Conservation (phyloP, 2,797 vertebrate genomes). For the Neosalanx taihuensis region DNA sequence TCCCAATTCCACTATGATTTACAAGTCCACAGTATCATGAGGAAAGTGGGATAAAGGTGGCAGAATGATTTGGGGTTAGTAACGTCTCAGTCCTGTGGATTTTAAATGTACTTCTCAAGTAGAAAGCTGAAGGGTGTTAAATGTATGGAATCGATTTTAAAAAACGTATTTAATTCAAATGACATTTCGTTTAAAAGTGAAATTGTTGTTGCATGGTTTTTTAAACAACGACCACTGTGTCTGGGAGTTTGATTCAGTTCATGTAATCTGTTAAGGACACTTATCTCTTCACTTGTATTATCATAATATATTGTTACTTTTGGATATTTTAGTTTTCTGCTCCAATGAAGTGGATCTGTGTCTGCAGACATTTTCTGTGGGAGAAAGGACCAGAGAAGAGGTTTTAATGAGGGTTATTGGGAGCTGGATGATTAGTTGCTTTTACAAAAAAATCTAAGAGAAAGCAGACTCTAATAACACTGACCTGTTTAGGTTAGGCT, state of each 20-base stretch:
- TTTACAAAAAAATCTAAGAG: constrained; percentile 15
- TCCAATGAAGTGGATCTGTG: background rate
- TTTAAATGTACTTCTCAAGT: background rate
- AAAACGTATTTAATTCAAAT: too few relatives aligned
- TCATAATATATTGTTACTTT: background rate
- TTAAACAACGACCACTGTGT: background rate
- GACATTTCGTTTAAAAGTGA: too few relatives aligned
- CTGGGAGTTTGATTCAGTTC: background rate
- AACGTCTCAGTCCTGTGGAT: background rate
- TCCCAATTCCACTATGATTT: background rate
- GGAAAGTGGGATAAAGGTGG: background rate
- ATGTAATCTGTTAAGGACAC: background rate
- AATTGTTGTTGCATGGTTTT: too few relatives aligned
- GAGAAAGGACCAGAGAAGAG: background rate
- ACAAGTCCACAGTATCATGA: background rate
- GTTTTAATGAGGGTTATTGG: constrained; percentile 9
- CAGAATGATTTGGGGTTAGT: background rate
- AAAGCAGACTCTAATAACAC: constrained; percentile 24
- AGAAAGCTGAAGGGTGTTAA: background rate
- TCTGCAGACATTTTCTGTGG: background rate
- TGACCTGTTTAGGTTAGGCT: constrained; percentile 23
- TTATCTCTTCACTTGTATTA: background rate
- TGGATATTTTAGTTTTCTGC: background rate
- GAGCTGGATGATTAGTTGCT: background rate
- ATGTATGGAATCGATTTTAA: background rate